Evolutionary conservation across 2,797 vertebrate species (phyloP).

Genomic region (Argya squamiceps): DNA sequence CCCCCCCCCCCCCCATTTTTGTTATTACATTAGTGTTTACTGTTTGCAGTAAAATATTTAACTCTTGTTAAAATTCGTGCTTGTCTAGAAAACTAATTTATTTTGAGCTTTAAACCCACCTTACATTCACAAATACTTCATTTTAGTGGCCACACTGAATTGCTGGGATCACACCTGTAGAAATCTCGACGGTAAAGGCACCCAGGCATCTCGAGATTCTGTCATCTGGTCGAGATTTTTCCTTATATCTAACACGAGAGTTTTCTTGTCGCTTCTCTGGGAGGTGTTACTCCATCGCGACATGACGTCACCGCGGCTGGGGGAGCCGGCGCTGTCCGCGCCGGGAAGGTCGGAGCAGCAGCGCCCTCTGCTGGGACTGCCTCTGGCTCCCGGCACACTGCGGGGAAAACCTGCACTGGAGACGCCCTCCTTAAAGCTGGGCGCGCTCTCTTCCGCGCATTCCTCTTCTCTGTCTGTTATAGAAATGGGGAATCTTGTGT

Average conservation of each 20-base stretch:
- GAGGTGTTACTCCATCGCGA: fast-evolving
- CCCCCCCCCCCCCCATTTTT: fast-evolving
- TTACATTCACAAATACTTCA: not conserved
- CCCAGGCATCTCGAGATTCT: fast-evolving
- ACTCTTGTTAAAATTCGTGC: not conserved
- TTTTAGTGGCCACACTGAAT: not conserved
- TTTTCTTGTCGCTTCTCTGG: fast-evolving
- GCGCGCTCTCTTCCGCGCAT: fast-evolving
- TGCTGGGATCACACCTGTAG: not conserved
- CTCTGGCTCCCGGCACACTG: fast-evolving
- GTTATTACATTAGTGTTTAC: not conserved
- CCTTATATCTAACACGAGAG: fast-evolving
- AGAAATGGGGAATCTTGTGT: fast-evolving
- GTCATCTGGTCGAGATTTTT: fast-evolving
- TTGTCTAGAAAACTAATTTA: not conserved
- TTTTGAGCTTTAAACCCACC: not conserved
- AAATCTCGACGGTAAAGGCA: fast-evolving
- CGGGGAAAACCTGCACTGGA: fast-evolving
- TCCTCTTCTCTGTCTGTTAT: fast-evolving
- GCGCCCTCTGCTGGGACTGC: conserved; percentile 38
- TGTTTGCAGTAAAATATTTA: not conserved
- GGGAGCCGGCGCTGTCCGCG: too few species aligned
- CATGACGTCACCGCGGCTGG: fast-evolving
- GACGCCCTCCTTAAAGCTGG: fast-evolving
- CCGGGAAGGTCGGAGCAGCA: not conserved